Conservation (phyloP, 2,888 invertebrate species). For the Lymantria monacha region DNA sequence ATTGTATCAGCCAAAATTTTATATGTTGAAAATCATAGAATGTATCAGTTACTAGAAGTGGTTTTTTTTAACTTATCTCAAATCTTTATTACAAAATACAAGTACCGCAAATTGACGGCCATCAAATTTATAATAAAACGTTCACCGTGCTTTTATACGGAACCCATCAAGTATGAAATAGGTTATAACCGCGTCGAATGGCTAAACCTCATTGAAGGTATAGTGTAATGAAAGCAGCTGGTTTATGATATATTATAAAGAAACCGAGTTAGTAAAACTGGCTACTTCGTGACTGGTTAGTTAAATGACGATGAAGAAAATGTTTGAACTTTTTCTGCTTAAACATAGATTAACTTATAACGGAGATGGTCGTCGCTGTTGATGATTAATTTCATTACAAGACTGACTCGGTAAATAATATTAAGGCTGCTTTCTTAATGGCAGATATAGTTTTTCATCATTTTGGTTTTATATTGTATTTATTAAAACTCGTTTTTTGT, state of each 20-base stretch:
- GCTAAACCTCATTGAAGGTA: conserved; percentile 16
- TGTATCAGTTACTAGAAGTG: too few relatives aligned
- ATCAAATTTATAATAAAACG: conserved; percentile 23
- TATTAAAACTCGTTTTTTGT: too few relatives aligned
- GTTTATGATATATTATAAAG: conserved; percentile 4
- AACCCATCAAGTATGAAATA: conserved; percentile 25
- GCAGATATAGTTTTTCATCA: too few relatives aligned
- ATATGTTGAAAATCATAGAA: too few relatives aligned
- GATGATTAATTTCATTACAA: not conserved
- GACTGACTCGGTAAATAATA: not conserved
- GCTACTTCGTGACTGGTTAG: conserved; percentile 1
- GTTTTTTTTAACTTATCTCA: not conserved
- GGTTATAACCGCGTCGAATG: conserved; percentile 13
- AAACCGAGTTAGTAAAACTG: conserved; percentile 2
- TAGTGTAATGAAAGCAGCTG: not conserved
- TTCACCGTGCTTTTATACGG: conserved; percentile 15
- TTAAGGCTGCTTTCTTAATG: too few relatives aligned
- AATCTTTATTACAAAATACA: conserved; percentile 2
- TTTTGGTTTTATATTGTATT: too few relatives aligned
- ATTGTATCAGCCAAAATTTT: too few relatives aligned
- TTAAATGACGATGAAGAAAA: not conserved
- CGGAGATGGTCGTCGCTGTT: not conserved
- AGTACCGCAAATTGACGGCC: conserved; percentile 8
- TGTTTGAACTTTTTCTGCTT: not conserved
- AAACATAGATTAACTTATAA: not conserved